phyloP scores from a whole-genome alignment of 2,797 vertebrate species.

The Mionectes olivaceus region DNA sequence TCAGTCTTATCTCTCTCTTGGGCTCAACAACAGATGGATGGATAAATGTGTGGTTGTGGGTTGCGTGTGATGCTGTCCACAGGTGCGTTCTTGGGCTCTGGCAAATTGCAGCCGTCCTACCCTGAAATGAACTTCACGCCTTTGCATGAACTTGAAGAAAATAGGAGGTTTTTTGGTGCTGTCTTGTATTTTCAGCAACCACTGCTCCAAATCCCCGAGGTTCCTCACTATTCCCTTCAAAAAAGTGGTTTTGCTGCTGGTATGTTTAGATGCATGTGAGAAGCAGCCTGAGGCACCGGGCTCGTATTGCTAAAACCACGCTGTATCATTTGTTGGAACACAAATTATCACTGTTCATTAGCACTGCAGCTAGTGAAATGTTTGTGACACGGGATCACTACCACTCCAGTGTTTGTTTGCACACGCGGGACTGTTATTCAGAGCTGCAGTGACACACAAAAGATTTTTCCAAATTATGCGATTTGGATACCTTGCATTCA shows the following conservation, averaged over 20 bases:
- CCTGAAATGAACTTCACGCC: not conserved
- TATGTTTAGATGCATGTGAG: not conserved
- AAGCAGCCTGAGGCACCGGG: not conserved
- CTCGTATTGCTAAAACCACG: not conserved
- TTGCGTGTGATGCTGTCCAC: not conserved
- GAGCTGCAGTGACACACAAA: not conserved
- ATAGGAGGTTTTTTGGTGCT: not conserved
- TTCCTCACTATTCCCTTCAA: not conserved
- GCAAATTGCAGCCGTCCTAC: not conserved
- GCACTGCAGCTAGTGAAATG: not conserved
- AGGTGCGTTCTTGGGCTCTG: not conserved
- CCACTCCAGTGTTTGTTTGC: not conserved
- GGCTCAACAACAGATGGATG: not conserved
- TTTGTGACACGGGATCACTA: not conserved
- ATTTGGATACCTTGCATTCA: not conserved
- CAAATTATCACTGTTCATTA: not conserved
- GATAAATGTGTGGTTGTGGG: accelerated
- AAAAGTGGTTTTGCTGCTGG: not conserved
- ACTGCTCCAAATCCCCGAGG: not conserved
- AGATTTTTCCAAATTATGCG: not conserved
- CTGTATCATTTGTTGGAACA: not conserved
- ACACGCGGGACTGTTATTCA: not conserved
- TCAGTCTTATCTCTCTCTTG: not conserved
- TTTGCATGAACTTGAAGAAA: not conserved
- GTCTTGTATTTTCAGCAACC: not conserved